Conservation (phyloP, 2,888 invertebrate genomes). For the Phania funesta region DNA sequence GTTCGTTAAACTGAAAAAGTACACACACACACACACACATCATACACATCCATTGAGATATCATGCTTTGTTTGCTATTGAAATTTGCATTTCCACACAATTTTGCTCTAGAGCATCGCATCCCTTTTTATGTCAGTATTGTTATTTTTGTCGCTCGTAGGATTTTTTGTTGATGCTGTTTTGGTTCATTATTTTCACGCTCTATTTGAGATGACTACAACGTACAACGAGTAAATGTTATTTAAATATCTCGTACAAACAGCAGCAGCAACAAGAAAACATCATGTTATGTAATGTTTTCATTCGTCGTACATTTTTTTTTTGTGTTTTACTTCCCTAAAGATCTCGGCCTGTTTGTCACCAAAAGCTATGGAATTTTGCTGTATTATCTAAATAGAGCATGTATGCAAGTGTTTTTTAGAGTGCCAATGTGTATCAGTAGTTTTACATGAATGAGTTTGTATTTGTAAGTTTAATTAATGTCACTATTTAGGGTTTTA, state of each 20-base stretch:
- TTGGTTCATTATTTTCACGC: not conserved
- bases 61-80: too few species aligned
- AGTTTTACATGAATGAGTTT: not conserved
- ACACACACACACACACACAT: too few species aligned
- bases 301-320: not conserved
- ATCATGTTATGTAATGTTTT: constrained; percentile 14
- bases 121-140: not conserved
- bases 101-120: too few species aligned
- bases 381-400: too few species aligned
- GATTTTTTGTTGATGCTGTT: constrained; percentile 8
- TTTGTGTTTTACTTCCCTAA: not conserved
- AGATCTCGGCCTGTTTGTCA: not conserved
- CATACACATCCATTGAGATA: too few species aligned
- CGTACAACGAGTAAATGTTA: constrained; percentile 2
- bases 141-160: not conserved
- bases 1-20: too few species aligned
- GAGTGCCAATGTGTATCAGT: not conserved
- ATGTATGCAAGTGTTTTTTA: too few species aligned
- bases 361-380: constrained; percentile 7
- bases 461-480: constrained; percentile 9
- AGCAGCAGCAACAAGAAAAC: constrained; percentile 5
- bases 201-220: constrained; percentile 15
- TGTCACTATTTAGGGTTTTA: not conserved
- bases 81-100: too few species aligned
- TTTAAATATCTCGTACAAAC: constrained; percentile 1